Conservation (phyloP, 2,888 invertebrate species). For the Ditylenchus weischeri region DNA sequence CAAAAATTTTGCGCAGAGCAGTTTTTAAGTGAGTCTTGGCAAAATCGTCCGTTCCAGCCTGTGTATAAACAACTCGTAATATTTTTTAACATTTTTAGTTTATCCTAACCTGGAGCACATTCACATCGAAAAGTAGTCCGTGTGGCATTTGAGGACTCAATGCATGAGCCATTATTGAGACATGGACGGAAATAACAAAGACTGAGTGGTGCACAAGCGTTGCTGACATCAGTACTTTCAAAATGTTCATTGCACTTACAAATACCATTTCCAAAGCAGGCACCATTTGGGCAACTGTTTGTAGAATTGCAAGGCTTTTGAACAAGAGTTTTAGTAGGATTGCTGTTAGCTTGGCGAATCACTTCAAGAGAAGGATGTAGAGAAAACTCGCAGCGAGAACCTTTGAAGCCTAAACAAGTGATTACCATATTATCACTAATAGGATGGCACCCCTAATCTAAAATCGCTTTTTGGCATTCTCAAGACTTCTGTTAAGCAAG, state of each 20-base stretch:
- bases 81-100: background rate
- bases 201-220: background rate
- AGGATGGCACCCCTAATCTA: no score
- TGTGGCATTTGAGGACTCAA: background rate
- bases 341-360: background rate
- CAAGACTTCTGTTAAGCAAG: no score
- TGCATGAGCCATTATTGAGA: background rate
- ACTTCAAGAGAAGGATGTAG: background rate
- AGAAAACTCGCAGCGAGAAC: constrained; percentile 9
- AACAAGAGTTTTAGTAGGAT: background rate
- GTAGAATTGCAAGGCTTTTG: constrained; percentile 1
- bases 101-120: constrained; percentile 3
- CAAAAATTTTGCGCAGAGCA: constrained; percentile 12
- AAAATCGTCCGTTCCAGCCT: constrained; percentile 11
- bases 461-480: no score
- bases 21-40: constrained; percentile 8
- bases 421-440: no score
- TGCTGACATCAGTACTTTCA: background rate
- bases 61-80: no score
- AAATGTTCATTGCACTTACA: constrained; percentile 8
- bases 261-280: background rate
- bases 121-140: background rate
- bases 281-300: constrained; percentile 22
- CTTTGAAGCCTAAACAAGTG: constrained; percentile 4
- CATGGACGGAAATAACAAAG: background rate